Percentiles rank a stretch among this genome's conserved stretches.
phyloP scores from a whole-genome alignment of 1,140 invertebrate species.

The Apis florea region DNA sequence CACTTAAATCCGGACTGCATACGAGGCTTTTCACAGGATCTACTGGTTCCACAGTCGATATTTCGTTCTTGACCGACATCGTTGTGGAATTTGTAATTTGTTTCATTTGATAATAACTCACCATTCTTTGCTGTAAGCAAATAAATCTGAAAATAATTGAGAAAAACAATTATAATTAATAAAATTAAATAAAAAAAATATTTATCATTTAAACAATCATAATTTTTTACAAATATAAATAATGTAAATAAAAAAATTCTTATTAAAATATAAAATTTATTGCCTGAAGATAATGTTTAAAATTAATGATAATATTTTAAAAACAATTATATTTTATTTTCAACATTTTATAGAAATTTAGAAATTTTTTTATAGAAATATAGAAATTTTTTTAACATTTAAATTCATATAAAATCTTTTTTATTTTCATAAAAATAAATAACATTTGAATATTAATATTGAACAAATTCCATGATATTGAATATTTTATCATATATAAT shows the following conservation, averaged over 20 bases:
- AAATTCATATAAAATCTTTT: not conserved
- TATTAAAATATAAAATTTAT: not conserved
- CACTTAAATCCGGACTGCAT: conserved; percentile 74
- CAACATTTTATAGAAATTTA: not conserved
- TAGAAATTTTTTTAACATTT: not conserved
- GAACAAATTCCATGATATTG: not conserved
- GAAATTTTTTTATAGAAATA: too few species aligned
- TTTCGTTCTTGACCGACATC: conserved; percentile 47
- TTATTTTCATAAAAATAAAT: not conserved
- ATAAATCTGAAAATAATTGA: conserved; percentile 47
- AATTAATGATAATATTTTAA: not conserved
- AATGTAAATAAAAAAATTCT: too few species aligned
- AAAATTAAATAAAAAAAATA: too few species aligned
- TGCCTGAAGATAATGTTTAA: not conserved
- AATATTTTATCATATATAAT: not conserved
- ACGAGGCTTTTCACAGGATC: conserved; percentile 75
- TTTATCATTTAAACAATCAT: too few species aligned
- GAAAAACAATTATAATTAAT: not conserved
- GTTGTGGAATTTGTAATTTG: conserved; percentile 45
- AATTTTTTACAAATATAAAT: too few species aligned
- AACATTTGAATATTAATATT: not conserved
- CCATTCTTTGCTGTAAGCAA: conserved; percentile 62
- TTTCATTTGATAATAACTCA: conserved; percentile 69
- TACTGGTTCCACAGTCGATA: conserved; percentile 43
- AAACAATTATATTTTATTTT: not conserved